Conservation (phyloP, 2,888 invertebrate species). For the Lithophane ornitopus region DNA sequence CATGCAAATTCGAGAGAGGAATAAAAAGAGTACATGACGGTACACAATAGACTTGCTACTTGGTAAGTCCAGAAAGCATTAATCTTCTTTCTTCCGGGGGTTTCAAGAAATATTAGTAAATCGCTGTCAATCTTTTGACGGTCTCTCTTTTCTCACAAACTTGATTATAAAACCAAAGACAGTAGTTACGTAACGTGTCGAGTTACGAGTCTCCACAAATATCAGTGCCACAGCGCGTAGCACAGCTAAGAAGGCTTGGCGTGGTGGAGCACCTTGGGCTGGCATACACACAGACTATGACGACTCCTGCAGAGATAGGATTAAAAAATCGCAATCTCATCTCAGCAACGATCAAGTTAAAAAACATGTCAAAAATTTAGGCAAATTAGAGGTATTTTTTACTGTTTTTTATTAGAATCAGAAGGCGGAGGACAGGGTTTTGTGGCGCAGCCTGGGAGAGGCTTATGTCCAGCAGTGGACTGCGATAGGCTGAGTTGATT, state of each 20-base stretch:
- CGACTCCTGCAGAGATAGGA: constrained; percentile 27
- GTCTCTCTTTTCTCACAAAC: constrained; percentile 25
- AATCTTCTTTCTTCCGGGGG: background rate
- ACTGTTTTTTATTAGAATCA: too few species aligned
- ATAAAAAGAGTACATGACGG: background rate
- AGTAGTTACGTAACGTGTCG: constrained; percentile 30
- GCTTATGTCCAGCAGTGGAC: too few species aligned
- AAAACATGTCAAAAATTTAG: background rate
- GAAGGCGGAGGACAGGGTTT: too few species aligned
- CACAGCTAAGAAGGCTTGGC: constrained; percentile 51
- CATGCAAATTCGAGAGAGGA: constrained; percentile 26
- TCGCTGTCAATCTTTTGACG: constrained; percentile 7
- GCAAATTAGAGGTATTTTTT: background rate
- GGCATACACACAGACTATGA: constrained; percentile 34
- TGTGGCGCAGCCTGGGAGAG: too few species aligned
- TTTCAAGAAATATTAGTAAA: constrained; percentile 6
- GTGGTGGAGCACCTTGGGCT: constrained; percentile 24
- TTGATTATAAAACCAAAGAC: constrained; percentile 31
- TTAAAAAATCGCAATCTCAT: background rate
- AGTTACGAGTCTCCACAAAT: constrained; percentile 38
- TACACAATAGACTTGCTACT: too few species aligned
- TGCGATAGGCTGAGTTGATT: too few species aligned
- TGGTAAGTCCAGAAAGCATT: background rate
- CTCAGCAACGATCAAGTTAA: too few species aligned
- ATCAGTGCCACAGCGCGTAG: constrained; percentile 33